phyloP scores from a whole-genome alignment of 2,113 vertebrate genomes.

The Nibea albiflora region DNA sequence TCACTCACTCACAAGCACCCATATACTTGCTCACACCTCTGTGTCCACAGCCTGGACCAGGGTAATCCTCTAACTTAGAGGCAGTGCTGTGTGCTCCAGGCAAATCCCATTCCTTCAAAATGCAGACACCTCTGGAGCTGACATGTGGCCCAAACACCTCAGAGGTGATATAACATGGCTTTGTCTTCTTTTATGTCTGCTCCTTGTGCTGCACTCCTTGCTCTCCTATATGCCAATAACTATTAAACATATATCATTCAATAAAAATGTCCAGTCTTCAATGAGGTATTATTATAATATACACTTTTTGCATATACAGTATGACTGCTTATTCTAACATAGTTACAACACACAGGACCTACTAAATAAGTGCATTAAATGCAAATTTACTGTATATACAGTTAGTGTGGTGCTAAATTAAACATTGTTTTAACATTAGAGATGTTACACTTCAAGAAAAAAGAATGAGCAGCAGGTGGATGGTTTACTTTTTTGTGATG shows the following conservation, averaged over 20 bases:
- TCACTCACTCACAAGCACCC: slow-evolving; percentile 57
- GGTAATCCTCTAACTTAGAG: slow-evolving; percentile 74
- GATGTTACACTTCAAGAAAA: not conserved
- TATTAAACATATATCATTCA: not conserved
- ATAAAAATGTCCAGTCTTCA: not conserved
- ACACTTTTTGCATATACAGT: not conserved
- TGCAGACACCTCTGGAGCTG: slow-evolving; percentile 64
- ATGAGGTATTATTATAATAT: not conserved
- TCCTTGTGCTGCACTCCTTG: not conserved
- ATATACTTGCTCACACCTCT: slow-evolving; percentile 61
- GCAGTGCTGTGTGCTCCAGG: slow-evolving; percentile 58
- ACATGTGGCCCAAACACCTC: slow-evolving; percentile 58
- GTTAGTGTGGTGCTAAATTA: not conserved
- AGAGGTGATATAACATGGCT: slow-evolving; percentile 32
- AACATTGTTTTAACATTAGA: not conserved
- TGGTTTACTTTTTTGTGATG: not conserved
- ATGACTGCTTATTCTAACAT: not conserved
- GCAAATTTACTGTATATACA: not conserved
- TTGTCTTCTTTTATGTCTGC: slow-evolving; percentile 26
- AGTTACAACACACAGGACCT: not conserved
- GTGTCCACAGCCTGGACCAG: slow-evolving; percentile 46
- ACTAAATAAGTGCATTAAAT: not conserved
- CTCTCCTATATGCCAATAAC: slow-evolving; percentile 3
- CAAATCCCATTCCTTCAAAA: slow-evolving; percentile 66
- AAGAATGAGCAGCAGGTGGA: not conserved